Percentiles rank a stretch among this genome's conserved stretches.
These are phyloP conservation scores for Rhipidura dahli DNA, from an alignment of 2,113 vertebrate genomes.

Conservation along the genomic window DNA sequence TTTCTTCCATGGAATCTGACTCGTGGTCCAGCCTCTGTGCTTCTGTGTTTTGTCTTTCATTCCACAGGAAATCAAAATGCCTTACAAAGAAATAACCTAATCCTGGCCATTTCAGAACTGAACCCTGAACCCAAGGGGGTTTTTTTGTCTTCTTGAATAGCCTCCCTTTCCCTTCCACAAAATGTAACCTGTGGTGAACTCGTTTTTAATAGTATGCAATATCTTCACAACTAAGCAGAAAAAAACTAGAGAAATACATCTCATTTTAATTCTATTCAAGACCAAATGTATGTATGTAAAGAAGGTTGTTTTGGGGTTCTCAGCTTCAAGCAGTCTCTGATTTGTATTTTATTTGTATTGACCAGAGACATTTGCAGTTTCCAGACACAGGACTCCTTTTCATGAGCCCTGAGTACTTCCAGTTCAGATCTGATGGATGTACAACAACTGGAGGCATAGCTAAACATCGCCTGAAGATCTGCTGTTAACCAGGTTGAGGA, in stretches of 20 bases:
- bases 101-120: not conserved
- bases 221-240: not conserved
- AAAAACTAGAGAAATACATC: not conserved
- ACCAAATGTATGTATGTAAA: not conserved
- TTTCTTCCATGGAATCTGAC: not conserved
- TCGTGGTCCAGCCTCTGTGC: not conserved
- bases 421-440: not conserved
- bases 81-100: not conserved
- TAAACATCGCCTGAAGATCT: not conserved
- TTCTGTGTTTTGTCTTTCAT: not conserved
- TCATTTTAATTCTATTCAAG: not conserved
- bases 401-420: not conserved
- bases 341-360: not conserved
- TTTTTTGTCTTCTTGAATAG: not conserved
- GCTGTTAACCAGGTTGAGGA: not conserved
- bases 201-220: not conserved
- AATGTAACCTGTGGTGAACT: not conserved
- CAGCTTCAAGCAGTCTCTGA: not conserved
- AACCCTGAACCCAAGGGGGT: not conserved
- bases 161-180: not conserved
- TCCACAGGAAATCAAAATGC: not conserved
- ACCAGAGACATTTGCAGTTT: not conserved
- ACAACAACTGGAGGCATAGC: rapidly evolving
- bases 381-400: not conserved
- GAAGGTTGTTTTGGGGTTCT: not conserved